These are phyloP conservation scores for Keiferia lycopersicella DNA, from an alignment of 2,888 invertebrate genomes.

Conservation along the genomic window DNA sequence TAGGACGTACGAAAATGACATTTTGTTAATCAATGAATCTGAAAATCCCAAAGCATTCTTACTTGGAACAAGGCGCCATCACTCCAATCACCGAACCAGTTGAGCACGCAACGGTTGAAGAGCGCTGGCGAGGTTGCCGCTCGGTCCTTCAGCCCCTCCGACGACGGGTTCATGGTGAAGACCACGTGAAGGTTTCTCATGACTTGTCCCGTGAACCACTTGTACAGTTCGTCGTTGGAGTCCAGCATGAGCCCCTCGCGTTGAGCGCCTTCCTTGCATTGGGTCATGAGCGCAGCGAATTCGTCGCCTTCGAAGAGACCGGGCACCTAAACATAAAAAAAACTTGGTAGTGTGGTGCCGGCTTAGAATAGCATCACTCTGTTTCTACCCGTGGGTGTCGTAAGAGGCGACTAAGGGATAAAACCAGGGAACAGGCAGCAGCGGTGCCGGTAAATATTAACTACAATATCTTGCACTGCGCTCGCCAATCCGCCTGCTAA, in stretches of 20 bases:
- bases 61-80: constrained; percentile 96
- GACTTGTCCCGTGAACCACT: constrained; percentile 99
- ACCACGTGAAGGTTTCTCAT: constrained; percentile 99
- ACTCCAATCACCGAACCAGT: constrained; percentile 99
- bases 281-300: constrained; percentile 99
- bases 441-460: too few relatives aligned
- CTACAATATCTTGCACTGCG: too few relatives aligned
- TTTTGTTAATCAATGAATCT: too few relatives aligned
- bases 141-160: constrained; percentile 98
- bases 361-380: too few relatives aligned
- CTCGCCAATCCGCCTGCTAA: too few relatives aligned
- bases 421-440: too few relatives aligned
- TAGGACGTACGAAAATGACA: too few relatives aligned
- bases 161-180: constrained; percentile 99
- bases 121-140: constrained; percentile 99
- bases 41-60: too few relatives aligned
- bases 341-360: too few relatives aligned
- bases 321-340: constrained; percentile 82
- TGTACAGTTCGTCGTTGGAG: constrained; percentile 98
- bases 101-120: constrained; percentile 99
- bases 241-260: constrained; percentile 99
- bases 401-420: too few relatives aligned
- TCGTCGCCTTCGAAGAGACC: constrained; percentile 98
- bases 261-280: constrained; percentile 99
- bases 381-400: too few relatives aligned